These are phyloP conservation scores for Schizaphis graminum DNA, from an alignment of 2,888 invertebrate species.

Conservation along the genomic window DNA sequence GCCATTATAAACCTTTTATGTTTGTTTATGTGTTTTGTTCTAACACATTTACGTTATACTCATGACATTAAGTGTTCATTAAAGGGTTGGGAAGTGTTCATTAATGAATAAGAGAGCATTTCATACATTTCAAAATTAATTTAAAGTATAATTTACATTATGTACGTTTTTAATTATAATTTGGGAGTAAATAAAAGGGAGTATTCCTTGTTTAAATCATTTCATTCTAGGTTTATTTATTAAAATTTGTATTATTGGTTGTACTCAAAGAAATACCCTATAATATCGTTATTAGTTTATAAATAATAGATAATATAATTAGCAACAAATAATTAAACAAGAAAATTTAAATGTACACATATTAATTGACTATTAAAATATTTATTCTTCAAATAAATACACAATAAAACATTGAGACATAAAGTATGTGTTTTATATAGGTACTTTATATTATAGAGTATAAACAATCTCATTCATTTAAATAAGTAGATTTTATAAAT, in stretches of 20 bases:
- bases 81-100: slow-evolving; percentile 31
- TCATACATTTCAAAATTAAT: slow-evolving; percentile 40
- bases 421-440: too few relatives aligned
- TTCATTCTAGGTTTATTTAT: background rate
- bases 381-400: too few relatives aligned
- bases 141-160: slow-evolving; percentile 34
- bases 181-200: background rate
- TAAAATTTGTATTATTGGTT: slow-evolving; percentile 35
- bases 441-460: too few relatives aligned
- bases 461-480: too few relatives aligned
- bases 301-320: background rate
- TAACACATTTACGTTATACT: slow-evolving; percentile 42
- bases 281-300: slow-evolving; percentile 16
- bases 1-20: slow-evolving; percentile 42
- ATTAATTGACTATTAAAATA: too few relatives aligned
- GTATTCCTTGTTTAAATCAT: background rate
- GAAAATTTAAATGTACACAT: too few relatives aligned
- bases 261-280: background rate
- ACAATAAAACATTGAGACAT: too few relatives aligned
- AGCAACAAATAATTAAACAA: background rate
- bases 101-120: slow-evolving; percentile 43
- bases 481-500: too few relatives aligned
- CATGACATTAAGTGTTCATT: slow-evolving; percentile 48
- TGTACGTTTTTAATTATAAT: slow-evolving; percentile 1
- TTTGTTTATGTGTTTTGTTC: slow-evolving; percentile 32